phyloP scores from a whole-genome alignment of 2,113 vertebrate genomes.

The Ploceus nigricollis region DNA sequence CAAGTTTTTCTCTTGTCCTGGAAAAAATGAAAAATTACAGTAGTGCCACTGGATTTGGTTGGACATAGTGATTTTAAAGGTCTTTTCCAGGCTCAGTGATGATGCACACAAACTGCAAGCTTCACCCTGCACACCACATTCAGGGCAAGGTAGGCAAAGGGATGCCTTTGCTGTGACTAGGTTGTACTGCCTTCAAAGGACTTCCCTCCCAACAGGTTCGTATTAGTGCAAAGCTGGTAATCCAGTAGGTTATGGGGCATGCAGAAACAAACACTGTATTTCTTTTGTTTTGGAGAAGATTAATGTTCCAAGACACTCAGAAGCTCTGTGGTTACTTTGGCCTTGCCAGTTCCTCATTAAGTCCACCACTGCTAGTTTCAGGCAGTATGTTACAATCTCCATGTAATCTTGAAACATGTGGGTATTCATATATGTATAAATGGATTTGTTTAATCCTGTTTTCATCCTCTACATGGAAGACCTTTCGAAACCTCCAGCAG shows the following conservation, averaged over 20 bases:
- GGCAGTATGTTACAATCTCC: background rate
- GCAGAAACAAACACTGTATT: background rate
- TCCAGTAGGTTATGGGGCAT: accelerated
- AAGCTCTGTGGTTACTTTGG: background rate
- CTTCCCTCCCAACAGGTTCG: background rate
- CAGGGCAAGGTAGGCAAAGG: background rate
- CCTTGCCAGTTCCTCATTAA: background rate
- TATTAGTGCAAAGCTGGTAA: background rate
- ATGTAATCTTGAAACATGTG: background rate
- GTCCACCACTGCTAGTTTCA: background rate
- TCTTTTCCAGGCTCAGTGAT: background rate
- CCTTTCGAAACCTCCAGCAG: background rate
- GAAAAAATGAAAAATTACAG: background rate
- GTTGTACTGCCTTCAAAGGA: background rate
- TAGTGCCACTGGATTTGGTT: background rate
- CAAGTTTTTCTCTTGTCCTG: background rate
- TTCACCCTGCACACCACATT: accelerated
- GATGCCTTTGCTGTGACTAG: background rate
- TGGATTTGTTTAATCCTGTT: background rate
- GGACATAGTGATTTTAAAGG: background rate
- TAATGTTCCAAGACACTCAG: background rate
- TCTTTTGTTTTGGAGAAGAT: background rate
- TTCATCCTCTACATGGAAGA: background rate
- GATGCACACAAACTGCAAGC: background rate
- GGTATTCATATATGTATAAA: background rate